Base-by-base conservation (phyloP, 2,888 invertebrate species). In the Therioaphis trifolii region DNA sequence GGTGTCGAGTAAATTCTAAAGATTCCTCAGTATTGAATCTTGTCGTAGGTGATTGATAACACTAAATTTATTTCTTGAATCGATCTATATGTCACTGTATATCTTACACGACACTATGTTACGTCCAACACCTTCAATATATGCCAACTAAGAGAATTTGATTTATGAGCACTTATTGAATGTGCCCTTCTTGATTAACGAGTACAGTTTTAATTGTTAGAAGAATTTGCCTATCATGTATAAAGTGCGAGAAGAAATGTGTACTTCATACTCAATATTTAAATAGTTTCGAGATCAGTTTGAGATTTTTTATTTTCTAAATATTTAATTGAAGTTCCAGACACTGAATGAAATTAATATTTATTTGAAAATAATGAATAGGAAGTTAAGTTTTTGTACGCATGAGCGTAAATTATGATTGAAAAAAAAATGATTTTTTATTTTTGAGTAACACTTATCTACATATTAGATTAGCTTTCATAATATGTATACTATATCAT, bases 21-120 rank as follows among this genome's bases (percentile, higher is more conserved):
- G 76, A 76, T 76, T 76, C 14, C n/a, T 12, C n/a, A n/a, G 18
- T 61, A 76, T 61, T 61, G 27, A 61, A 43, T 75, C 75, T 58
- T 75, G n/a, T 61, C 61, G 76, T 27, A 43, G 27, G 76, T 76
- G 76, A 76, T 76, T 76, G 76, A 76, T 76, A 76, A 76, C 76
- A 27, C 43, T 29, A 76, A 76, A 76, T 76, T 27, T 76, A 76
- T 46, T 46, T n/a, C 76, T 61, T 18, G 43, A 61, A 76, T 76
- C 61, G 76, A 76, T 75, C 55, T 58, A 55, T 11, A 11, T 76
- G 76, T 76, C 76, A 76, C 43, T 61, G 52, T 72, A 46, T 61
- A 76, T 29, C 61, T 76, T 61, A 43, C 35, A 40, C 46, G 61
- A 61, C 61, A 76, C 76, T 61, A n/a, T 61, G 43, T 76, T 27